Evolutionary conservation across 2,797 vertebrate species (phyloP), one percentile per base, ranked within the genome.

Genomic region (Simalia tracyae): DNA sequence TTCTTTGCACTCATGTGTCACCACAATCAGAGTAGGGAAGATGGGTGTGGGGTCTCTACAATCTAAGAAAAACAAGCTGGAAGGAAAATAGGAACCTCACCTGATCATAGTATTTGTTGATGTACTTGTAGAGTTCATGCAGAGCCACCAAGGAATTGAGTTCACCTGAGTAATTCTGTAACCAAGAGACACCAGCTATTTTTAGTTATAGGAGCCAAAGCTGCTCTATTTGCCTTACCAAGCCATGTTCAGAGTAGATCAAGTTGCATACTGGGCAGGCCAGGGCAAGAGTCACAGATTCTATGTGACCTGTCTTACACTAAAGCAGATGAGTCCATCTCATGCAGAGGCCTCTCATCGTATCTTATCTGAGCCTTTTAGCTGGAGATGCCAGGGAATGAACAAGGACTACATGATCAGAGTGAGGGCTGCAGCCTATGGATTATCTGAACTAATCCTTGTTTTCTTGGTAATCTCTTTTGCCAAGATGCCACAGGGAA

Each of bases 21-120:
- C 57, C 26, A 6, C 60, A 54, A 14, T 22, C 76, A 81, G 36
- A 81, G 24, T 2, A 46, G 42, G 76, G 22, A 22, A 24, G 76
- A 46, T 81, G 22, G 42, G 42, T 11, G 36, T 19, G 46, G 42
- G 3, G 19, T 19, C 26, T 54, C 59, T 5, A n/a, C 7, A 14
- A 12, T 5, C n/a, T 31, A 3, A 15, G 7, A 88, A 50, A 68
- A 28, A 50, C 28, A 64, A 59, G 11, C 15, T 68, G 9, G 63
- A 72, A 46, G 22, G n/a, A 72, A 42, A 87, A 54, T 14, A 15
- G 1, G 17, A 56, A 28, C 31, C 61, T 96, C 95, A 99, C 99
- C 99, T 99, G 99, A 97, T 99, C 99, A 1, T 99, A 99, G 97
- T 99, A 99, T 92, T 99, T 99, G 98, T 99, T 99, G 98, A 99